Base-by-base conservation (phyloP, 2,888 invertebrate genomes). In the Acholoe squamosa region DNA sequence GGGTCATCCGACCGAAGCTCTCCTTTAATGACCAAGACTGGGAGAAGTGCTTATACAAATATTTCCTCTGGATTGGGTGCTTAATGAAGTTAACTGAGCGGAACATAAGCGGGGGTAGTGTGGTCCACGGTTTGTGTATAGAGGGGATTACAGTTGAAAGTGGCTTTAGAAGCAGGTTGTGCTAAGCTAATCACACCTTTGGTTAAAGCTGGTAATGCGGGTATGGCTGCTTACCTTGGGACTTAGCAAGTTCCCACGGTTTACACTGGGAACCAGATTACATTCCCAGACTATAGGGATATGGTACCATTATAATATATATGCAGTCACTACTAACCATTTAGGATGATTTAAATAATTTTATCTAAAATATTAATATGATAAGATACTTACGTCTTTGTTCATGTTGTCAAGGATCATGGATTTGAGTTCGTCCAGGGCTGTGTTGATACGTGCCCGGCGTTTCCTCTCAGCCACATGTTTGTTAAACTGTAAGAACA, bases 341-440 rank as follows among this genome's bases (percentile, higher is more conserved):
- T 16, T 54, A 54, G 12, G 19, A 16, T 16, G 12, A 54, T 54
- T 16, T 54, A 54, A 16, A 54, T 54, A 54, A 16, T 16, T 54
- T 12, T 19, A 54, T 19, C 1, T 76, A 76, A 43, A 16, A n/a
- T 31, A 31, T 0, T 25, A 3, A 31, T 19, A 76, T 76, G 16
- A 14, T n/a, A 28, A 54, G 86, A 86, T 86, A 86, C 86, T 86
- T 86, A 86, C 86, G 86, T 86, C 56, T 86, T 86, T 86, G 86
- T 86, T 52, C 86, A 86, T 86, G 86, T 12, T n/a, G 86, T 28
- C 52, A n/a, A 86, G 86, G 86, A 86, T 86, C 86, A 86, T 86
- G 25, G 52, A 25, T 54, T 86, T 86, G 54, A 86, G 86, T 56
- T 86, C 86, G 56, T 86, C 86, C n/a, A 86, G 86, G 31, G 86